Base-by-base conservation (phyloP, 1,140 invertebrate species). In the Drosophila subpulchrella region DNA sequence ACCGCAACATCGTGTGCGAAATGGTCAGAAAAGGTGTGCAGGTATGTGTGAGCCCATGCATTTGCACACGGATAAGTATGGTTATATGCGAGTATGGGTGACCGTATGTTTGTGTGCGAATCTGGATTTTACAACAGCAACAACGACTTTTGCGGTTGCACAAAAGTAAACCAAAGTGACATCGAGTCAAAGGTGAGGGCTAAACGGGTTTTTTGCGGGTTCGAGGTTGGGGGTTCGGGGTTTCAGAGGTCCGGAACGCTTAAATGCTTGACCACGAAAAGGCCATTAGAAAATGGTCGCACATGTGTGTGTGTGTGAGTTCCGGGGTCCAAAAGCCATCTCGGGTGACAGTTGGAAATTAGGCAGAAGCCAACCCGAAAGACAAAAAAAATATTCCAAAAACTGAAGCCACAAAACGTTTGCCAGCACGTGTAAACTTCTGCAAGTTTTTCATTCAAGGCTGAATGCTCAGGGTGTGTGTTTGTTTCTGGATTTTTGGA, bases 191-290 rank as follows among this genome's bases (percentile, higher is more conserved):
- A 67, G 73, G 67, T 78, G 54, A 78, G 66, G 50, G 72, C 48
- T 48, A 42, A 66, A 79, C 44, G 72, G 58, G 48, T 71, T 59
- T 62, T 77, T 79, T 63, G 70, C 73, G 67, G 46, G 32, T 34
- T 34, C 32, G 8, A 10, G 32, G 32, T 10, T 34, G 3, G 27
- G 27, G 27, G 27, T 27, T 27, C 27, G 27, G 27, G 27, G 27
- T 5, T 27, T 27, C 60, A 47, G 53, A 67, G 63, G 44, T 68
- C 74, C 70, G 62, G 59, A 57, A 76, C 78, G 77, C 85, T 89
- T 89, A 89, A 89, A 89, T 84, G 84, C 84, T 90, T 89, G 84
- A 89, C 84, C 84, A 89, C 84, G 85, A 89, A 89, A 89, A 84
- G 77, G 85, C 77, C 84, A 89, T 89, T 90, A 89, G 70, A 81